phyloP scores from a whole-genome alignment of 1,140 invertebrate species.

The Cotesia vestalis region DNA sequence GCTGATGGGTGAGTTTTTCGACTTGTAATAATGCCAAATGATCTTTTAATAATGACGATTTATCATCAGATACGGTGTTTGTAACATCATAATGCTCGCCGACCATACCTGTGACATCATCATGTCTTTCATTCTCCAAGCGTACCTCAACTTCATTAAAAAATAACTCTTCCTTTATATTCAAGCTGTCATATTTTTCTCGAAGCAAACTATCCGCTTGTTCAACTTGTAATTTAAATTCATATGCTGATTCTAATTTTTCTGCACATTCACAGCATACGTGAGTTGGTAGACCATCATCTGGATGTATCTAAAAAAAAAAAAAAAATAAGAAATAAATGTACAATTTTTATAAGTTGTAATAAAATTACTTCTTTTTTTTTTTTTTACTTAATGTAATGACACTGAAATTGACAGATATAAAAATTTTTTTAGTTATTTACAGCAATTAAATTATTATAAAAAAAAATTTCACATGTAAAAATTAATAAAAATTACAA shows the following conservation, averaged over 20 bases:
- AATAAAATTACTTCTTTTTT: too few species aligned
- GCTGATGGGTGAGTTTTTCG: conserved; percentile 50
- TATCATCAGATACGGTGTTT: conserved; percentile 41
- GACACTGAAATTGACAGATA: too few species aligned
- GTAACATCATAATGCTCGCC: conserved; percentile 47
- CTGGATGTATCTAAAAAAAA: conserved; percentile 63
- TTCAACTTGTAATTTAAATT: conserved; percentile 73
- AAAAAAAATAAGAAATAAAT: too few species aligned
- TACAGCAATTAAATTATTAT: too few species aligned
- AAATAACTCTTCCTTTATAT: conserved; percentile 60
- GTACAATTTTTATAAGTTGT: too few species aligned
- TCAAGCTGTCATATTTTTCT: conserved; percentile 63
- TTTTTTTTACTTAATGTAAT: too few species aligned
- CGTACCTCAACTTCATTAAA: conserved; percentile 61
- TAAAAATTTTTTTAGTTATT: too few species aligned
- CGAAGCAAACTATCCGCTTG: conserved; percentile 68
- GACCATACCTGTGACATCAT: conserved; percentile 43
- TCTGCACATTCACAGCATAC: conserved; percentile 71
- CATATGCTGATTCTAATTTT: conserved; percentile 70
- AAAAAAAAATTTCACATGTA: too few species aligned
- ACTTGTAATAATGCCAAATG: conserved; percentile 55
- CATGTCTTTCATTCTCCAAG: conserved; percentile 48
- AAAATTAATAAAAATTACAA: too few species aligned
- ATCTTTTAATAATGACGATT: conserved; percentile 53
- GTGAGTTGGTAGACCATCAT: conserved; percentile 72